These are phyloP conservation scores for Pseudochirops corinnae DNA, from an alignment of 2,797 vertebrate species.

Conservation along the genomic window DNA sequence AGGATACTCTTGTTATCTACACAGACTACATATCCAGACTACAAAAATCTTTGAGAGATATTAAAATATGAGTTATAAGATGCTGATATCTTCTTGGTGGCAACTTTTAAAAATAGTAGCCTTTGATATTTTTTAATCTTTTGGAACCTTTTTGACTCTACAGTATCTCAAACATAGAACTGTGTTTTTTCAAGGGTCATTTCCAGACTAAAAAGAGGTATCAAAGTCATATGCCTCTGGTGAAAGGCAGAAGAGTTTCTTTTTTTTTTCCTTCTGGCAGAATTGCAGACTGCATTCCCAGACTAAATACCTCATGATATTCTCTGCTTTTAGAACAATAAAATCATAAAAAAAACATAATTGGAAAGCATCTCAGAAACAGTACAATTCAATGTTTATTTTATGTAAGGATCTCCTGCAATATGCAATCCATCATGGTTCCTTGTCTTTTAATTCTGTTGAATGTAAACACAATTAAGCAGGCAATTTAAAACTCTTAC, in stretches of 20 bases:
- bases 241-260: not conserved
- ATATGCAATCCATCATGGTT: not conserved
- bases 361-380: not conserved
- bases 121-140: not conserved
- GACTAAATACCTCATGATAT: not conserved
- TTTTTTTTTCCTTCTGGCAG: not conserved
- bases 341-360: not conserved
- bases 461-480: not conserved
- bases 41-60: not conserved
- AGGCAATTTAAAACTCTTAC: not conserved
- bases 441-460: not conserved
- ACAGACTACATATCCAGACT: not conserved
- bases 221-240: not conserved
- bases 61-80: not conserved
- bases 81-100: not conserved
- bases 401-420: not conserved
- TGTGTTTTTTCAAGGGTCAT: not conserved
- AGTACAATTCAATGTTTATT: not conserved
- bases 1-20: not conserved
- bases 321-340: not conserved
- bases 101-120: not conserved
- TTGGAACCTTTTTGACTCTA: not conserved
- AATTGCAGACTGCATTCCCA: not conserved
- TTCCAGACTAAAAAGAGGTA: not conserved
- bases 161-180: not conserved